Percentiles rank a stretch among this genome's conserved stretches.
These are phyloP conservation scores for Perizoma affinitatum DNA, from an alignment of 2,888 invertebrate genomes.

Conservation along the genomic window DNA sequence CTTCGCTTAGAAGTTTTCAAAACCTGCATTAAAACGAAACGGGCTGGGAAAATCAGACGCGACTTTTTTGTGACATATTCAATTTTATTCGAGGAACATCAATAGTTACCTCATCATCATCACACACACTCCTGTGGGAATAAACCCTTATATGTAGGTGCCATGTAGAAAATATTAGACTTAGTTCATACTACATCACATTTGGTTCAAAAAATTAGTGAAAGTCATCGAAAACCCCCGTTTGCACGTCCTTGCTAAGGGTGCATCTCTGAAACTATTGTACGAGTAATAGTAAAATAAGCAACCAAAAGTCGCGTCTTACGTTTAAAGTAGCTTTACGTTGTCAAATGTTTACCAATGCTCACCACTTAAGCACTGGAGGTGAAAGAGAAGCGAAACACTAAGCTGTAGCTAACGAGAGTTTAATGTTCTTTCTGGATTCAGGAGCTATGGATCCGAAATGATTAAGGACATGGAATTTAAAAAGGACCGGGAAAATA, in stretches of 20 bases:
- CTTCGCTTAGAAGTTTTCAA: constrained; percentile 37
- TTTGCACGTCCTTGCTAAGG: too few species aligned
- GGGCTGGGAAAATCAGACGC: constrained; percentile 16
- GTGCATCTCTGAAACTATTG: too few species aligned
- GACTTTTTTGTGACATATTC: constrained; percentile 15
- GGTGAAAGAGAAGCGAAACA: constrained; percentile 41
- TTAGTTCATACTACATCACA: too few species aligned
- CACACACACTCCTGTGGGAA: too few species aligned
- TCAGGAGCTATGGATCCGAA: constrained; percentile 20
- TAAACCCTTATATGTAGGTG: too few species aligned
- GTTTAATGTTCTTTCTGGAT: constrained; percentile 39
- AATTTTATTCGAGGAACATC: too few species aligned
- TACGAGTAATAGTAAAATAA: too few species aligned
- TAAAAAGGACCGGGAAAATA: constrained; percentile 5
- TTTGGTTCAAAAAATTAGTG: too few species aligned
- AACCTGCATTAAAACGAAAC: constrained; percentile 34
- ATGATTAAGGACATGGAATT: constrained; percentile 23
- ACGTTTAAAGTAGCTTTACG: constrained; percentile 8
- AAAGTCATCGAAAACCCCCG: too few species aligned
- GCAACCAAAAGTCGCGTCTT: constrained; percentile 2
- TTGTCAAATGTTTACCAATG: constrained; percentile 43
- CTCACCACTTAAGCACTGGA: constrained; percentile 33
- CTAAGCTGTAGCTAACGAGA: constrained; percentile 43
- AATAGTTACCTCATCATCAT: too few species aligned
- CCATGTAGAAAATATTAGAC: too few species aligned